Evolutionary conservation across 2,888 invertebrate species (phyloP), one percentile per base, ranked within the genome.

Genomic region (Latrodectus elegans): DNA sequence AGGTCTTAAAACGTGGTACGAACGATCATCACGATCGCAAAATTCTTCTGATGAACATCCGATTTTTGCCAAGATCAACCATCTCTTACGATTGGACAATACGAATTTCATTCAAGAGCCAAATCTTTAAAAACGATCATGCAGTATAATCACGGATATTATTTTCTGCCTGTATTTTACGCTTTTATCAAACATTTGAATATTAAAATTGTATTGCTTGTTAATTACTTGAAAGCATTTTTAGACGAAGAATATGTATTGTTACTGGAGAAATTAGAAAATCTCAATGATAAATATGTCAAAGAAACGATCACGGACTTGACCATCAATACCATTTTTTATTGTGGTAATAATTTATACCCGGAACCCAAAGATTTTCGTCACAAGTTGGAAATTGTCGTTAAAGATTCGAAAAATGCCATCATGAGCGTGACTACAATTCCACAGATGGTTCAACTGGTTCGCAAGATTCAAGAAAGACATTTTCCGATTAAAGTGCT

Each of bases 311-410:
- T 60, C 14, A 22, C n/a, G 1, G 22, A 83, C n/a, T 38, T 83
- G 11, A 70, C 75, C 12, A 6, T 12, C 2, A 22, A 68, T 2
- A 83, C 83, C 8, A 55, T 83, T 15, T 22, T 17, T 70, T 75
- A 60, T 15, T 83, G 83, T 10, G 70, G 74, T 0, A 75, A 75
- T 22, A 83, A 83, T 15, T 22, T 83, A 17, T 70, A 14, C 9
- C 12, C 49, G 8, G 15, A 49, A 8, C 22, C 15, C 49, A 4
- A 6, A 1, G n/a, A 2, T 0, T 8, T 15, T 1, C 53, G 60
- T 1, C 70, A 83, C 3, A 83, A 83, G 26, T 17, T 83, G 14
- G 12, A 68, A 9, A 22, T 11, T 8, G 70, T 76, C 12, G 49
- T 76, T 0, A 15, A 60, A 10, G 68, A 83, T 70, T 74, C 55